phyloP scores from a whole-genome alignment of 2,113 vertebrate genomes.

The Grammomys dolichurus region DNA sequence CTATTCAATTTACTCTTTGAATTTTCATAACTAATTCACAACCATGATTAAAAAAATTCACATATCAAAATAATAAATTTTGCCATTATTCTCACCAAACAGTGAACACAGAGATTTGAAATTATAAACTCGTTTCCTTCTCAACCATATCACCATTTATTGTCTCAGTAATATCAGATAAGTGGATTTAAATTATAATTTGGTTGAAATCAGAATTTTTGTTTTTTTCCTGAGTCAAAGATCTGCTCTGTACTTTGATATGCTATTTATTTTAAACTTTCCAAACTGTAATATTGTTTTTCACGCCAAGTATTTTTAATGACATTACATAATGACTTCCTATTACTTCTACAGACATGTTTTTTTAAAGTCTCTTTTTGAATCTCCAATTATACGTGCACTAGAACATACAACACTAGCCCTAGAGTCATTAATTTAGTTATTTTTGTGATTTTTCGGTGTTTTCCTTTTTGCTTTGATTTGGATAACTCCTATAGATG shows the following conservation, averaged over 20 bases:
- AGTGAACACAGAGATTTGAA: neutral
- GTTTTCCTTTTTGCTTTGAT: neutral
- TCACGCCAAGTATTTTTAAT: neutral
- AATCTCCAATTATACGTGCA: neutral
- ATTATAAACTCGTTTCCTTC: neutral
- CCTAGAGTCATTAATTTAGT: neutral
- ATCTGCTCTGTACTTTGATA: neutral
- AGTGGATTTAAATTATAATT: neutral
- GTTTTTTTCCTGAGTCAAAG: neutral
- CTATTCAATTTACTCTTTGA: neutral
- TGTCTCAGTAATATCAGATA: neutral
- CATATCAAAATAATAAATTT: neutral
- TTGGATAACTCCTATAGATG: neutral
- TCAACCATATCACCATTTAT: neutral
- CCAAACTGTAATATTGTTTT: neutral
- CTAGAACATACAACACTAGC: neutral
- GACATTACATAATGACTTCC: neutral
- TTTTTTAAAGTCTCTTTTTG: neutral
- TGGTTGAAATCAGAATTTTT: neutral
- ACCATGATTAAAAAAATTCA: neutral
- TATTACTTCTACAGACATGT: neutral
- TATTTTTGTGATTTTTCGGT: neutral
- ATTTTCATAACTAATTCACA: neutral
- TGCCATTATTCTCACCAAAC: neutral
- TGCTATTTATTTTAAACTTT: neutral